A percentile compares a stretch with the other conserved stretches of the same genome.
These are phyloP conservation scores for Chunga burmeisteri DNA, from an alignment of 2,113 vertebrate species.

Conservation along the genomic window DNA sequence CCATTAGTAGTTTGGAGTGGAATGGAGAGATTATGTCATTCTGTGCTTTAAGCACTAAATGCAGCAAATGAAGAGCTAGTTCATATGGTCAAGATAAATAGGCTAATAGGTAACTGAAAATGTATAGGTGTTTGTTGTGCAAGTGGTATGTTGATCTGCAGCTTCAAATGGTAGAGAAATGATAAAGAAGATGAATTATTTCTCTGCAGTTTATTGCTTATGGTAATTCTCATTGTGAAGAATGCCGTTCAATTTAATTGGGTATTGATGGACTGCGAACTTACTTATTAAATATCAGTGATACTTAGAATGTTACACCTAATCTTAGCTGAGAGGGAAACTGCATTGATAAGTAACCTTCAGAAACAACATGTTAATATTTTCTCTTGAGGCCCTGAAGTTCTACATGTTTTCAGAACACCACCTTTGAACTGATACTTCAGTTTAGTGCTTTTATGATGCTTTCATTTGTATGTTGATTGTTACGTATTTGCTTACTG, in stretches of 20 bases:
- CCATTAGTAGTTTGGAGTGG: neutral
- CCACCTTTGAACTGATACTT: neutral
- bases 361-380: neutral
- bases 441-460: neutral
- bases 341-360: neutral
- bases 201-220: neutral
- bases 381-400: neutral
- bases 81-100: neutral
- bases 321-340: neutral
- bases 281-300: neutral
- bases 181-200: neutral
- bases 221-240: neutral
- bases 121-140: neutral
- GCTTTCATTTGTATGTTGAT: neutral
- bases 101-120: neutral
- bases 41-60: neutral
- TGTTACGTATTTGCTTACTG: neutral
- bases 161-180: neutral
- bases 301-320: neutral
- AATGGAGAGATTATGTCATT: neutral
- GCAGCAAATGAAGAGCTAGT: neutral
- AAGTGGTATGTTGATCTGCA: neutral
- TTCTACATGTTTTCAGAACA: neutral
- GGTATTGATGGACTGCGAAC: neutral
- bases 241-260: neutral